Percentiles rank a stretch among this genome's conserved stretches.
Conservation (phyloP, 2,888 invertebrate genomes). For the Epirrhoe tristata region DNA sequence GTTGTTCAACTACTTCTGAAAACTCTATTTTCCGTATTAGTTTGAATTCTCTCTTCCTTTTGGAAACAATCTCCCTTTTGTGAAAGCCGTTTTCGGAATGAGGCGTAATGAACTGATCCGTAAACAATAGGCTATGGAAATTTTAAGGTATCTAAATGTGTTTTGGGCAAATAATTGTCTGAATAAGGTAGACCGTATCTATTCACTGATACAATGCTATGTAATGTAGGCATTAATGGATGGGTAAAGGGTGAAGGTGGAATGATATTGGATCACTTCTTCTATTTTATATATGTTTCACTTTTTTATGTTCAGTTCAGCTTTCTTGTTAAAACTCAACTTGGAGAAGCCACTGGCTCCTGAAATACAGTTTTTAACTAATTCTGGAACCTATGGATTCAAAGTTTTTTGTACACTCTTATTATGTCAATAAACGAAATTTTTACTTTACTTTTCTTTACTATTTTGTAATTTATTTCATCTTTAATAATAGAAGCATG, state of each 20-base stretch:
- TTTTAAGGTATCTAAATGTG: conserved; percentile 26
- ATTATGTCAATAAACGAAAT: too few species aligned
- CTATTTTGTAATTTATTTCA: too few species aligned
- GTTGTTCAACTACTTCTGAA: conserved; percentile 10
- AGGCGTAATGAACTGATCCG: conserved; percentile 50
- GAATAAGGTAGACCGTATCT: conserved; percentile 15
- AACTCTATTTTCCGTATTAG: conserved; percentile 57
- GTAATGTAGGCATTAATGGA: background rate
- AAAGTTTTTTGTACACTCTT: too few species aligned
- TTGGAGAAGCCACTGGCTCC: too few species aligned
- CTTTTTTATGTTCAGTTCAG: too few species aligned
- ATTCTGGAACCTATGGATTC: too few species aligned
- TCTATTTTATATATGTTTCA: too few species aligned
- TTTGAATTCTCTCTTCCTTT: conserved; percentile 77
- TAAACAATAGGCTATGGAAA: conserved; percentile 47
- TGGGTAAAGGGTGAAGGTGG: background rate
- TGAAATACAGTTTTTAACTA: too few species aligned
- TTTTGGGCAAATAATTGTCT: conserved; percentile 30
- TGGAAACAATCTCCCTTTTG: conserved; percentile 77
- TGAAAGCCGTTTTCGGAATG: conserved; percentile 62
- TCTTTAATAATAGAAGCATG: too few species aligned
- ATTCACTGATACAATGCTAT: conserved; percentile 11
- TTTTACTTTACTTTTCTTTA: too few species aligned
- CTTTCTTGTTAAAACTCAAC: too few species aligned
- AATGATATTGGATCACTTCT: background rate